phyloP scores from a whole-genome alignment of 2,797 vertebrate genomes.

The Syncerus caffer region DNA sequence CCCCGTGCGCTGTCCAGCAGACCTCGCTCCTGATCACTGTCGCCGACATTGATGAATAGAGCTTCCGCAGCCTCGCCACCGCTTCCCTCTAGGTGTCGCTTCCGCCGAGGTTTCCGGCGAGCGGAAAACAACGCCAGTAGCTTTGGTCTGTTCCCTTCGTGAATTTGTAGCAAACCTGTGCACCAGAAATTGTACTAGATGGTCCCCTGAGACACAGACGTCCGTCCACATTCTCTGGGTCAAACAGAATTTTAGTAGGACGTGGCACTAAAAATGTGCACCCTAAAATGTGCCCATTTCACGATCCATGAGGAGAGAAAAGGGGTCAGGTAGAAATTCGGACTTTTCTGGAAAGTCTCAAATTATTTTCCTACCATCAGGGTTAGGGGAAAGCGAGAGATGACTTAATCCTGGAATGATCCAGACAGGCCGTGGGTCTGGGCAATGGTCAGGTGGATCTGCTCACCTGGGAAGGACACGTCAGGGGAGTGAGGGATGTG shows the following conservation, averaged over 20 bases:
- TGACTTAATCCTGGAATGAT: not conserved
- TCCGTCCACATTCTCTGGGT: not conserved
- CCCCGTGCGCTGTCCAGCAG: not conserved
- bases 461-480: not conserved
- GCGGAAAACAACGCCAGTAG: not conserved
- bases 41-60: conserved; percentile 27
- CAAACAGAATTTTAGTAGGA: not conserved
- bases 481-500: not conserved
- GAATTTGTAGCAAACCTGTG: not conserved
- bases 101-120: conserved; percentile 43
- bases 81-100: conserved; percentile 79
- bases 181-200: not conserved
- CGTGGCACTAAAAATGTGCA: not conserved
- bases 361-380: not conserved
- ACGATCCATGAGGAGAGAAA: no score
- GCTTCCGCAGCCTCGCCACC: not conserved
- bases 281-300: not conserved
- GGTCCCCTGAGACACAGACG: not conserved
- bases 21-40: not conserved
- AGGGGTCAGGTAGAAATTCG: not conserved
- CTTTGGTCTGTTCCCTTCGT: not conserved
- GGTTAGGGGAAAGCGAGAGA: not conserved
- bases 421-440: not conserved
- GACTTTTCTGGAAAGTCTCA: not conserved
- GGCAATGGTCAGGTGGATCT: not conserved